Evolutionary conservation across 2,797 vertebrate genomes (phyloP).

Genomic region (Prunella strophiata): DNA sequence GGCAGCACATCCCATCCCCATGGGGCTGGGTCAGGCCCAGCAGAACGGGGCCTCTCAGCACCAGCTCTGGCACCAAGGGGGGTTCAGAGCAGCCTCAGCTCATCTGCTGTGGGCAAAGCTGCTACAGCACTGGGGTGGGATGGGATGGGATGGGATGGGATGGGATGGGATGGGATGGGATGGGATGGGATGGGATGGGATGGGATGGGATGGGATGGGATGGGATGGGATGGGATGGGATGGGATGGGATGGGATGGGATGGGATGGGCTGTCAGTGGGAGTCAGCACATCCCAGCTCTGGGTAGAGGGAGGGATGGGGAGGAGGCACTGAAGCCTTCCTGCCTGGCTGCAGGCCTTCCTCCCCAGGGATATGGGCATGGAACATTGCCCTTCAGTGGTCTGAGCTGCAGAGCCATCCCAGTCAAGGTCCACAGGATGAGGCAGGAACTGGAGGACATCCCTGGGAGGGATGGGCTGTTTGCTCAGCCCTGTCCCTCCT

Average conservation of each 20-base stretch:
- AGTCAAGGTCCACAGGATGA: background rate
- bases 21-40: accelerated
- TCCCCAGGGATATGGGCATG: background rate
- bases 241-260: too few relatives aligned
- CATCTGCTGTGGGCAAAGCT: background rate
- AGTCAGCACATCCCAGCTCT: background rate
- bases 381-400: background rate
- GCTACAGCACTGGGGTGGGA: accelerated
- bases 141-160: too few relatives aligned
- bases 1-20: background rate
- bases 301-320: background rate
- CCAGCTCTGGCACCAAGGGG: background rate
- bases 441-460: background rate
- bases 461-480: background rate
- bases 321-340: background rate
- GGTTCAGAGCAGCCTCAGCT: background rate
- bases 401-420: background rate
- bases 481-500: background rate
- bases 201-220: too few relatives aligned
- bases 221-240: too few relatives aligned
- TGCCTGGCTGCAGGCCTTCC: background rate
- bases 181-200: too few relatives aligned
- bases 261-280: background rate
- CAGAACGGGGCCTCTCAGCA: background rate
- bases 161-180: too few relatives aligned